Conservation (phyloP, 2,797 vertebrate genomes). For the Lophura swinhoii region DNA sequence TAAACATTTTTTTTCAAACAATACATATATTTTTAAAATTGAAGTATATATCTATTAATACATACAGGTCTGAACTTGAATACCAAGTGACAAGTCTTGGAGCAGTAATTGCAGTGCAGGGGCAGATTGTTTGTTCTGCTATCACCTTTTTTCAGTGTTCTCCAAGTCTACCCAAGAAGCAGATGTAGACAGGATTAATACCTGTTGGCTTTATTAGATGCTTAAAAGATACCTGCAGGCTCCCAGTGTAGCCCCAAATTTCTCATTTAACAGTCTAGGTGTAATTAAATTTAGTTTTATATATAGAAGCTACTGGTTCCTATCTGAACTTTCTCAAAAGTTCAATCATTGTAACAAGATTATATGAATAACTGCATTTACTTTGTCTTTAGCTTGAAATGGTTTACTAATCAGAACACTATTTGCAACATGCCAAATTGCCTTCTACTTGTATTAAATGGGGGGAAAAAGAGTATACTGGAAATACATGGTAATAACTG, state of each 20-base stretch:
- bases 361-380: conserved; percentile 7
- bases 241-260: not conserved
- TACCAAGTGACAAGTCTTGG: not conserved
- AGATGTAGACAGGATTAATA: not conserved
- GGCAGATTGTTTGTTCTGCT: not conserved
- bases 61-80: not conserved
- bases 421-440: conserved; percentile 45
- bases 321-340: conserved; percentile 32
- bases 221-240: not conserved
- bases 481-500: conserved; percentile 10
- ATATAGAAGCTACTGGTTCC: not conserved
- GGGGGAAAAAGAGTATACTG: conserved; percentile 4
- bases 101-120: not conserved
- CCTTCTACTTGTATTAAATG: conserved; percentile 37
- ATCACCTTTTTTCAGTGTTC: not conserved
- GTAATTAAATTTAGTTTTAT: conserved; percentile 3
- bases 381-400: conserved; percentile 18
- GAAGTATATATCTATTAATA: not conserved
- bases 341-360: conserved; percentile 23
- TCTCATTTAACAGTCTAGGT: not conserved
- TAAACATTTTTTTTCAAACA: not conserved
- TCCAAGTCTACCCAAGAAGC: not conserved
- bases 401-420: conserved; percentile 35
- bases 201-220: not conserved
- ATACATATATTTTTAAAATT: not conserved